phyloP scores from a whole-genome alignment of 1,140 invertebrate genomes.

The Papilio polytes region DNA sequence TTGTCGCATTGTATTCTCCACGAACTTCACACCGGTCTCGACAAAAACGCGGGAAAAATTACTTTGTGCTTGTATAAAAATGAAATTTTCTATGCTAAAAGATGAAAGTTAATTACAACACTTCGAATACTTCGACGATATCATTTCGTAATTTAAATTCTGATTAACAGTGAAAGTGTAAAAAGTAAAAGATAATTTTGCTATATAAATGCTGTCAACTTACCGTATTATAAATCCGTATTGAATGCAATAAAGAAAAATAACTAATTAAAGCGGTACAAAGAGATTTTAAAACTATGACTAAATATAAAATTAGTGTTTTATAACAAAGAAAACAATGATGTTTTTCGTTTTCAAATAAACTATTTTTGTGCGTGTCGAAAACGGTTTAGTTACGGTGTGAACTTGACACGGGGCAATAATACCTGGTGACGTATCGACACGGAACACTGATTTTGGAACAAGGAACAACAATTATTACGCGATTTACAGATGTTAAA shows the following conservation, averaged over 20 bases:
- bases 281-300: conserved; percentile 42
- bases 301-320: conserved; percentile 49
- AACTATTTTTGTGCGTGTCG: conserved; percentile 58
- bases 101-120: conserved; percentile 74
- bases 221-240: conserved; percentile 54
- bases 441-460: background rate
- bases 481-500: background rate
- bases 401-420: conserved; percentile 63
- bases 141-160: conserved; percentile 63
- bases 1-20: conserved; percentile 50
- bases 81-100: conserved; percentile 66
- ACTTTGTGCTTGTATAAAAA: conserved; percentile 54
- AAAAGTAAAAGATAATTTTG: conserved; percentile 24
- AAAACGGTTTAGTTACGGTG: conserved; percentile 45
- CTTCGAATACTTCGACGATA: conserved; percentile 56
- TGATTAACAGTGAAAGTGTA: conserved; percentile 46
- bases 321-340: conserved; percentile 52
- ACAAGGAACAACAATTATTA: conserved; percentile 1
- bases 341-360: conserved; percentile 55
- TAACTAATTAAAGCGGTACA: conserved; percentile 45
- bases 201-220: conserved; percentile 43
- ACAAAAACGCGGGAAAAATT: conserved; percentile 75
- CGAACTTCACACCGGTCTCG: conserved; percentile 50
- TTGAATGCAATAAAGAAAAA: conserved; percentile 61
- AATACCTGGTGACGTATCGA: conserved; percentile 17